Evolutionary conservation across 2,113 vertebrate genomes (phyloP), one percentile per base, ranked within the genome.

Genomic region (Pteronura brasiliensis): DNA sequence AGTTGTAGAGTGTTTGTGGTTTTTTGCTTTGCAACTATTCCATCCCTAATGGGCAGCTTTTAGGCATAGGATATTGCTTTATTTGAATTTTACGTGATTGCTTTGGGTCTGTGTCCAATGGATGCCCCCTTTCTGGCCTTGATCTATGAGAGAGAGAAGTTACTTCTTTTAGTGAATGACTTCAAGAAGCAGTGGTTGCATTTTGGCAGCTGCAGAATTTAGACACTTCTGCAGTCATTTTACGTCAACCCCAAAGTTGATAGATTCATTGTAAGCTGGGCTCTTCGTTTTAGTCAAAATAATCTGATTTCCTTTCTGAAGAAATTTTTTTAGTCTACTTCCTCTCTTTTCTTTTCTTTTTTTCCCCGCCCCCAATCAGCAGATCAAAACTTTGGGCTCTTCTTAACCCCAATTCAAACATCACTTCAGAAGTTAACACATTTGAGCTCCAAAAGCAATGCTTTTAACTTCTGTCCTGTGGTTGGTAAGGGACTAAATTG

Each of bases 381-480:
- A 98, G 98, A 98, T 98, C 98, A 98, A 98, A 99, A 98, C 97
- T 97, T 97, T 96, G 96, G 97, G 90, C 79, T 95, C 97, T 98
- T 98, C 98, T 98, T 98, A 98, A 98, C 98, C 98, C 90, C 98
- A 98, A 98, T 98, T 99, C 98, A 99, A 99, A 98, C 98, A 98
- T 98, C 98, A 98, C 98, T 99, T 98, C 90, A 98, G 98, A 99
- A 98, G 99, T 99, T 99, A 99, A 99, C 98, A 98, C 98, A 88
- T 99, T 98, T 98, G 98, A 98, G 98, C 98, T 98, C 97, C 97
- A 83, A 94, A 98, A 97, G 98, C 96, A 98, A 98, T 98, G 99
- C 99, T 99, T 99, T 99, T 99, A 99, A 99, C 98, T 99, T 99
- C 98, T 98, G 98, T 99, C 98, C 97, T 98, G 91, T 99, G 98